phyloP scores from a whole-genome alignment of 2,888 invertebrate genomes.

The Nemurella pictetii region DNA sequence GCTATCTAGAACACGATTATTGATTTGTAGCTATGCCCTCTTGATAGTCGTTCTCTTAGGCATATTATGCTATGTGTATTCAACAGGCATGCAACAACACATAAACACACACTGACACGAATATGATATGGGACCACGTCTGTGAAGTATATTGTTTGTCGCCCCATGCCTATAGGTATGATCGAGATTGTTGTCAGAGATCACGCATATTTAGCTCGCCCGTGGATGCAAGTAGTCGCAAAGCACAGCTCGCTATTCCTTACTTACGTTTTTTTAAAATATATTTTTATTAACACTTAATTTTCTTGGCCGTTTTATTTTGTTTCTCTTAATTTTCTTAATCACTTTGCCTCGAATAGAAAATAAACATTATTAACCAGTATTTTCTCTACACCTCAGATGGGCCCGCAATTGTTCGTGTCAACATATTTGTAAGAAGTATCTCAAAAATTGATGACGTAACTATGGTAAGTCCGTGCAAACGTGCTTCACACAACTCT shows the following conservation, averaged over 20 bases:
- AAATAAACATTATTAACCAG: conserved; percentile 34
- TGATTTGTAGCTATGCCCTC: not conserved
- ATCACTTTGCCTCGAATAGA: not conserved
- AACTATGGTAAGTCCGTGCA: conserved; percentile 87
- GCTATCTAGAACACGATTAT: not conserved
- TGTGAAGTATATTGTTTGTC: not conserved
- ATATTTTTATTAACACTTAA: not conserved
- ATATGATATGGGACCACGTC: not conserved
- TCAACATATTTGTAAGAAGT: conserved; percentile 98
- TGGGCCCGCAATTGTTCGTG: conserved; percentile 94
- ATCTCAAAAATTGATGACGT: conserved; percentile 99
- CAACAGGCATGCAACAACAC: not conserved
- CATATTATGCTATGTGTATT: not conserved
- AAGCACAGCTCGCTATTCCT: conserved; percentile 9
- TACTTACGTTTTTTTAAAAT: conserved; percentile 6
- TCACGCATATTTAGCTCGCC: conserved; percentile 4
- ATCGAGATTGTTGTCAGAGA: not conserved
- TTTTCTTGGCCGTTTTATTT: conserved; percentile 1
- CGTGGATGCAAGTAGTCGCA: conserved; percentile 8
- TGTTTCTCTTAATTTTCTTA: conserved; percentile 19
- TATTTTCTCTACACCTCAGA: conserved; percentile 56
- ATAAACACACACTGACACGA: not conserved
- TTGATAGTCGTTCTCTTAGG: not conserved
- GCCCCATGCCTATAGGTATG: not conserved
- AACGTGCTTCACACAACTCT: not conserved